phyloP scores from a whole-genome alignment of 2,888 invertebrate species.

The Dascillus cervinus region DNA sequence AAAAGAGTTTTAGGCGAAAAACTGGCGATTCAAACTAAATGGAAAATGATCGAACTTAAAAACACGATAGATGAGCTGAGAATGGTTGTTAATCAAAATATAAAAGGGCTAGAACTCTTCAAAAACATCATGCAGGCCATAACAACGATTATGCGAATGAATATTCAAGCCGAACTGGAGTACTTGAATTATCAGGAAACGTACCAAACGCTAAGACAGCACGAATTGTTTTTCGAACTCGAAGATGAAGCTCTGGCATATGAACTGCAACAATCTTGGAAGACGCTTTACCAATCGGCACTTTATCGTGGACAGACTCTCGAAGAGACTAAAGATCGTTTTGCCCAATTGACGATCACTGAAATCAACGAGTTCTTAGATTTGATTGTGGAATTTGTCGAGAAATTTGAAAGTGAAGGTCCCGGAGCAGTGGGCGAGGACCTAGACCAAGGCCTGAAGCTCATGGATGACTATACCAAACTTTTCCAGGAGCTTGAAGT shows the following conservation, averaged over 20 bases:
- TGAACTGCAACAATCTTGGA: conserved; percentile 61
- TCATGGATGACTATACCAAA: conserved; percentile 64
- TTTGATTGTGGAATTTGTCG: conserved; percentile 58
- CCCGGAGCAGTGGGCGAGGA: conserved; percentile 74
- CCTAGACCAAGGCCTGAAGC: conserved; percentile 61
- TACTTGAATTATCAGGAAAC: conserved; percentile 70
- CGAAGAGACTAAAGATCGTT: conserved; percentile 77
- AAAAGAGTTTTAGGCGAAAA: conserved; percentile 63
- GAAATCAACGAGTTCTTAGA: conserved; percentile 65
- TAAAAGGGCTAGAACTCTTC: conserved; percentile 72
- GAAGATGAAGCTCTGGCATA: conserved; percentile 52
- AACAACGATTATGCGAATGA: conserved; percentile 62
- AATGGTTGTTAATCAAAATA: conserved; percentile 63
- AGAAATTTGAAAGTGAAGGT: conserved; percentile 66
- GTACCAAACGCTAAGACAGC: conserved; percentile 65
- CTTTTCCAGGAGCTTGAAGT: conserved; percentile 61
- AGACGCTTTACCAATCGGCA: conserved; percentile 58
- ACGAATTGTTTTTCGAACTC: conserved; percentile 52
- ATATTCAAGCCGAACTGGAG: conserved; percentile 69
- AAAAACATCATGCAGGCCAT: conserved; percentile 82
- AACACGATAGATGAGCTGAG: conserved; percentile 55
- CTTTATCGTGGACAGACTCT: conserved; percentile 61
- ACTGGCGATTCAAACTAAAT: conserved; percentile 57
- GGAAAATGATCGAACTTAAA: conserved; percentile 61
- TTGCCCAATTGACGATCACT: conserved; percentile 69